Percentiles rank a stretch among this genome's conserved stretches.
phyloP scores from a whole-genome alignment of 1,140 invertebrate species.

The Heliconius hermathena region DNA sequence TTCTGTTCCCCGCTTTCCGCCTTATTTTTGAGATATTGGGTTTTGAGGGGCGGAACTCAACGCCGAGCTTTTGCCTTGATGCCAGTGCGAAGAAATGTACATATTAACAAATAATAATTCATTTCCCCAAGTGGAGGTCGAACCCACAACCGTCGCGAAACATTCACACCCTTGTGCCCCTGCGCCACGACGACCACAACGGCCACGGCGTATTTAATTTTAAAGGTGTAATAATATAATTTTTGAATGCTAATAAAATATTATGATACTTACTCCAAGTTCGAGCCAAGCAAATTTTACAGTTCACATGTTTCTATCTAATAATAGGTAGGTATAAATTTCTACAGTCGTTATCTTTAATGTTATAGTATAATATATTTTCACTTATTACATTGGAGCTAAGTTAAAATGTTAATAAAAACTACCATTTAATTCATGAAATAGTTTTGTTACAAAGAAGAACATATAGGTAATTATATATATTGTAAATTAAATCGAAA shows the following conservation, averaged over 20 bases:
- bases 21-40: no score
- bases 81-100: no score
- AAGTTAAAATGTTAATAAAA: neutral
- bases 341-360: slow-evolving; percentile 2
- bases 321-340: slow-evolving; percentile 9
- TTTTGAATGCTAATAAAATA: neutral
- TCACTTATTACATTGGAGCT: neutral
- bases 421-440: neutral
- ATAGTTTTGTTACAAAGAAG: neutral
- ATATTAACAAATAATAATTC: no score
- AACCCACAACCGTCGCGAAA: no score
- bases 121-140: no score
- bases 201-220: neutral
- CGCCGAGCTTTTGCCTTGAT: no score
- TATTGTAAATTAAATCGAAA: no score
- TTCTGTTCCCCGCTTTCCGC: no score
- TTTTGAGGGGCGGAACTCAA: no score
- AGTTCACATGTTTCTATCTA: neutral
- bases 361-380: neutral
- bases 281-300: slow-evolving; percentile 6
- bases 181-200: no score
- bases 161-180: no score
- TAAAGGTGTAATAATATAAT: neutral
- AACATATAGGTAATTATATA: neutral
- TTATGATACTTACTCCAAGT: neutral